phyloP scores from a whole-genome alignment of 2,797 vertebrate genomes.

The Alectoris magna region DNA sequence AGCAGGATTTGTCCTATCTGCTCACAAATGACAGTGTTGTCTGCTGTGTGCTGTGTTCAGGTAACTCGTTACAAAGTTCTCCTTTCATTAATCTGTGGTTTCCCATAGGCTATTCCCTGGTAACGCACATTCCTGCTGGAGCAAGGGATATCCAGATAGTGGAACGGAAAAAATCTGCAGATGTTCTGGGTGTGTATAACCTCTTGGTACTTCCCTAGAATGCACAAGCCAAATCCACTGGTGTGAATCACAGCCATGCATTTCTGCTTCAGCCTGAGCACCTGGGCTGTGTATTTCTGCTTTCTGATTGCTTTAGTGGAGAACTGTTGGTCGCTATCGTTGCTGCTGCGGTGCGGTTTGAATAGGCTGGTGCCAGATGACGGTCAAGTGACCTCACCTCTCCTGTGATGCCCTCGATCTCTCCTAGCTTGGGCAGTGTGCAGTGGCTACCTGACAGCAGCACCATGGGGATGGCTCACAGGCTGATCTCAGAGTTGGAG shows the following conservation, averaged over 20 bases:
- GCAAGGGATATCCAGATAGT: slow-evolving; percentile 97
- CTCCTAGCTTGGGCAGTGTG: background rate
- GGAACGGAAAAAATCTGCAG: slow-evolving; percentile 95
- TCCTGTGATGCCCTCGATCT: background rate
- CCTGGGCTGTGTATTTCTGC: background rate
- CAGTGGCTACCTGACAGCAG: background rate
- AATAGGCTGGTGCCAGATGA: background rate
- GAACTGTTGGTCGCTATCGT: background rate
- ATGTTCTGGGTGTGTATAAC: slow-evolving; percentile 88
- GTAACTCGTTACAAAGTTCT: background rate
- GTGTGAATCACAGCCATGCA: rapidly evolving
- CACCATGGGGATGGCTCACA: rapidly evolving
- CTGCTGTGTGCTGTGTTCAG: background rate
- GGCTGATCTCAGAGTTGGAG: background rate
- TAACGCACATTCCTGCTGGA: slow-evolving; percentile 95
- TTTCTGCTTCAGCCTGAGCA: background rate
- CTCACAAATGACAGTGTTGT: background rate
- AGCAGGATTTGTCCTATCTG: background rate
- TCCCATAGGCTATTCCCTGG: slow-evolving; percentile 91
- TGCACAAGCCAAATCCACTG: background rate
- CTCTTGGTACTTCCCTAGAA: slow-evolving; percentile 18
- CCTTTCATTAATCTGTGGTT: slow-evolving; percentile 6
- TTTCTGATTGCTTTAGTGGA: background rate
- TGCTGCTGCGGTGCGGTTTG: background rate
- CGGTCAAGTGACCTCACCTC: background rate